Evolutionary conservation across 2,888 invertebrate species (phyloP), one percentile per base, ranked within the genome.

Genomic region (Sialis lutaria): DNA sequence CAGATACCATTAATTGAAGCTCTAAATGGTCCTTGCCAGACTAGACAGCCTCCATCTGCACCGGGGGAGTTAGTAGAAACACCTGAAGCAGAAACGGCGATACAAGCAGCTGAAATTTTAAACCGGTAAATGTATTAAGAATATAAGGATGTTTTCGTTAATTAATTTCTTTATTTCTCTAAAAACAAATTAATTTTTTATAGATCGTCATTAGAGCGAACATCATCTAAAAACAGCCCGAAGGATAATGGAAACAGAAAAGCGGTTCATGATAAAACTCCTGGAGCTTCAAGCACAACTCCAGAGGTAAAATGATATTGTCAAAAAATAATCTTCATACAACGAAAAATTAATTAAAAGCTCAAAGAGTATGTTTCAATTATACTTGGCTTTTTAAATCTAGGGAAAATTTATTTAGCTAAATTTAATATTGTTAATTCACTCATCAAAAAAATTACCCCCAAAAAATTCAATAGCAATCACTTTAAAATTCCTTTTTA

Each of bases 1-100:
- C 83, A 91, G 32, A 88, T 96, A 46, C 88, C 95, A 0, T 72
- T 96, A 46, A 86, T 96, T 54, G 96, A 96, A 69, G 96, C 96
- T 4, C 70, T 96, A 46, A 96, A 96, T 68, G 96, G 96, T 0
- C 93, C 92, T 6, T 82, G 77, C 56, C 69, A 72, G 34, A 72
- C 74, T 45, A 70, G 73, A 53, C 42, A 62, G 48, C 63, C 64
- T 6, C 63, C 65, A 7, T 58, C 67, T 3, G 65, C 65, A 5
- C 60, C 66, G 57, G 64, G 67, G 6, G 67, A 67, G 53, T 49
- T 67, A 33, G 70, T 72, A 1, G 73, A 72, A 50, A 71, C 73
- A 8, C 73, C 73, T 1, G 79, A 80, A 53, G 78, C 76, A 32
- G 82, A 81, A 56, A 74, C 77, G 47, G 70, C 73, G 6, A 66